phyloP scores from a whole-genome alignment of 2,888 invertebrate species.

The Epinotia nisella region DNA sequence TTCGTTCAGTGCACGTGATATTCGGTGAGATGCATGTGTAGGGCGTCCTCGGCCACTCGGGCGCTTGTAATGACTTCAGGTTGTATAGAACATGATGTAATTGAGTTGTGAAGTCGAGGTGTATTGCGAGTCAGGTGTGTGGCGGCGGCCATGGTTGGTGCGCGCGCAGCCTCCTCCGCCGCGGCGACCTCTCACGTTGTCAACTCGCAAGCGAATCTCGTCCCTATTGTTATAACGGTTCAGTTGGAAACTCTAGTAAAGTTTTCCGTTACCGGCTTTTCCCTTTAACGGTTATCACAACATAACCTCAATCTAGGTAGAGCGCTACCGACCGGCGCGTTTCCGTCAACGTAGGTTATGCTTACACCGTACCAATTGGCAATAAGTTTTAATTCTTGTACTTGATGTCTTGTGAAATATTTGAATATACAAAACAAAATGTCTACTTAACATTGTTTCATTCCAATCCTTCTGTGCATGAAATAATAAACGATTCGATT shows the following conservation, averaged over 20 bases:
- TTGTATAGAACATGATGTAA: constrained; percentile 63
- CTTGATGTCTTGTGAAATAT: constrained; percentile 60
- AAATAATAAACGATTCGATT: constrained; percentile 38
- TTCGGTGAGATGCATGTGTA: constrained; percentile 55
- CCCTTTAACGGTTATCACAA: constrained; percentile 79
- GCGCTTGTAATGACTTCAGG: constrained; percentile 48
- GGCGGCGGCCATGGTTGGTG: constrained; percentile 80
- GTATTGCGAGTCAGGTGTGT: constrained; percentile 80
- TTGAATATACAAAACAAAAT: constrained; percentile 75
- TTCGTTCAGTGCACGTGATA: constrained; percentile 58
- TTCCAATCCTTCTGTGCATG: constrained; percentile 61
- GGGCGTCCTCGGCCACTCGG: constrained; percentile 54
- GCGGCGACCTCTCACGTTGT: constrained; percentile 63
- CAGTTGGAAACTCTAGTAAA: constrained; percentile 62
- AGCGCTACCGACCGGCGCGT: constrained; percentile 70
- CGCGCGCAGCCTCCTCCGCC: constrained; percentile 78
- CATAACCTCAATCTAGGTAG: constrained; percentile 82
- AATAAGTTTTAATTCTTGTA: constrained; percentile 63
- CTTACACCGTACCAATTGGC: constrained; percentile 68
- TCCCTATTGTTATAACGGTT: constrained; percentile 67
- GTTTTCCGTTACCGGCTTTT: constrained; percentile 69
- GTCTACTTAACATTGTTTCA: constrained; percentile 73
- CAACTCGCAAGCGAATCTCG: constrained; percentile 66
- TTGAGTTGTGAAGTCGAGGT: constrained; percentile 74
- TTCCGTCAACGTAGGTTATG: constrained; percentile 53